Evolutionary conservation across 1,140 invertebrate species (phyloP), one percentile per base, ranked within the genome.

Genomic region (Rhopalosiphum maidis): DNA sequence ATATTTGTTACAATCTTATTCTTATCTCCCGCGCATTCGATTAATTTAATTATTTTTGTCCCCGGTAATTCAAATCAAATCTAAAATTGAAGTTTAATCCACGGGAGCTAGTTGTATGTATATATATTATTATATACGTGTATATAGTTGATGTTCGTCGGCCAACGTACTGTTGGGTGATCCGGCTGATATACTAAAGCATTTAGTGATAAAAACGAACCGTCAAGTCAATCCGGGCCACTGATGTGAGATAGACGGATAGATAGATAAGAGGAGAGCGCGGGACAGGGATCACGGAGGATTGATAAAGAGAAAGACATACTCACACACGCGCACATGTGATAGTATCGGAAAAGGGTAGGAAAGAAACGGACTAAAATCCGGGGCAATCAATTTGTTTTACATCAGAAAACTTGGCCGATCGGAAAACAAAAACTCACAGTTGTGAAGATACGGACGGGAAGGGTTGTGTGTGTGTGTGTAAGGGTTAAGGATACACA

Each of bases 321-420:
- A 46, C 23, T 7, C 9, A 41, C 37, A 23, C n/a, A 35, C n/a
- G 48, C 48, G 51, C 1, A n/a, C 2, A 22, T 21, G 46, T n/a
- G n/a, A 82, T 35, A 48, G 35, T 21, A 35, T 22, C 2, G 21
- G 51, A 18, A 35, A 54, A 9, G 68, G 18, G 43, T 9, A n/a
- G 41, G 8, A 41, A 54, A 48, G 91, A 92, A 92, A 51, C 82
- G 46, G 43, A 46, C 77, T 46, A 85, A 92, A 92, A 92, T n/a
- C 77, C 91, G 77, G 51, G 46, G 82, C 82, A 93, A 93, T 93
- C 91, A 93, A 93, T 93, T 93, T 86, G 91, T 93, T 93, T 93
- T 86, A 93, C 91, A 93, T 85, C 82, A 54, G 91, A 55, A 85
- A 93, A 86, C 91, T 82, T 55, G 91, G 91, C 48, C 82, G 82